A percentile compares a stretch with the other conserved stretches of the same genome.
These are phyloP conservation scores for Pachliopta kotzebuea DNA, from an alignment of 2,888 invertebrate genomes.

Conservation along the genomic window DNA sequence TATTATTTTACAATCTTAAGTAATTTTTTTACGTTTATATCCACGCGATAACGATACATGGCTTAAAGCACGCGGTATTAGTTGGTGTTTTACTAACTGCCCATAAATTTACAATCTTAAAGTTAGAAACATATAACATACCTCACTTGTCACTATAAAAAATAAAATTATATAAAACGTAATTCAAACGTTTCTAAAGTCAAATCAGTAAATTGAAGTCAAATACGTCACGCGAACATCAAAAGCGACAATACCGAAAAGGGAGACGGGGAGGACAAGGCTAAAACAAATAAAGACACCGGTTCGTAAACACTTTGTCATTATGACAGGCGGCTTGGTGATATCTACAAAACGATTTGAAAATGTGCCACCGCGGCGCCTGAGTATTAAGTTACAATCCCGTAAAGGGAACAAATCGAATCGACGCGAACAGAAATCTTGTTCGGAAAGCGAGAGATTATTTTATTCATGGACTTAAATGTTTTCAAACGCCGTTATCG, in stretches of 20 bases:
- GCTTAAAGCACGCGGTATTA: no score
- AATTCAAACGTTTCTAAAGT: slow-evolving; percentile 11
- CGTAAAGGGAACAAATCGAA: slow-evolving; percentile 55
- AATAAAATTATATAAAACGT: not conserved
- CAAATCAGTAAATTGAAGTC: slow-evolving; percentile 23
- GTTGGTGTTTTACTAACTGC: no score
- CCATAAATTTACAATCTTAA: no score
- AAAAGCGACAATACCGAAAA: slow-evolving; percentile 29
- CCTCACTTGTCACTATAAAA: not conserved
- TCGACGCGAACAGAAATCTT: slow-evolving; percentile 49
- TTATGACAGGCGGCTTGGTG: slow-evolving; percentile 53
- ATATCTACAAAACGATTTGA: slow-evolving; percentile 53
- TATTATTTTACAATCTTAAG: no score
- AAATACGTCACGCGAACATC: slow-evolving; percentile 27
- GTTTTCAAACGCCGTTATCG: slow-evolving; percentile 56
- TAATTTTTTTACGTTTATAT: no score
- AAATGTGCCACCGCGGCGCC: slow-evolving; percentile 53
- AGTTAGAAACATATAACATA: no score
- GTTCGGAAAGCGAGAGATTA: slow-evolving; percentile 50
- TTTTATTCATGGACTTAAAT: slow-evolving; percentile 58
- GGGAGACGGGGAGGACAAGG: slow-evolving; percentile 29
- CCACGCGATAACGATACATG: no score
- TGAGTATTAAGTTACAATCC: slow-evolving; percentile 64
- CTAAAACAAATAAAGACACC: slow-evolving; percentile 39
- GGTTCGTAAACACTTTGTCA: slow-evolving; percentile 59